A percentile compares a stretch with the other conserved stretches of the same genome.
phyloP scores from a whole-genome alignment of 2,888 invertebrate species.

The Lepidocyrtoides sp. region DNA sequence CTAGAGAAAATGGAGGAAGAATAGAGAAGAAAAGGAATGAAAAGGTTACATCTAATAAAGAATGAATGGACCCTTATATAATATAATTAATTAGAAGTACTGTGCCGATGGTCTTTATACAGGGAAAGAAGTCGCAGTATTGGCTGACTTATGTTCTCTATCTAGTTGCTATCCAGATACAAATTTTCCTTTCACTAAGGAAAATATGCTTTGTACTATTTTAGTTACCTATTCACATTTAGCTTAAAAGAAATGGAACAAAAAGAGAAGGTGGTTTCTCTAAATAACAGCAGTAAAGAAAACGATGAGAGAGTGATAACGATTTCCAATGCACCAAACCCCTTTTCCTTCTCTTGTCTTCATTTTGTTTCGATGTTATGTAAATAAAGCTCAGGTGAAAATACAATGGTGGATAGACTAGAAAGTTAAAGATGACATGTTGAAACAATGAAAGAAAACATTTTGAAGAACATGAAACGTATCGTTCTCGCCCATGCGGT shows the following conservation, averaged over 20 bases:
- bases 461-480: slow-evolving; percentile 8
- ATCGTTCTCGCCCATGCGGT: background rate
- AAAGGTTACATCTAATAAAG: slow-evolving; percentile 79
- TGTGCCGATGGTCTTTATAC: too few species aligned
- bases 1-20: slow-evolving; percentile 71
- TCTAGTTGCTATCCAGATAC: slow-evolving; percentile 57
- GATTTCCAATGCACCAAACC: background rate
- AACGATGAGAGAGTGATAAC: background rate
- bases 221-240: too few species aligned
- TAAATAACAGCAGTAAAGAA: slow-evolving; percentile 41
- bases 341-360: slow-evolving; percentile 27
- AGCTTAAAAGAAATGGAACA: slow-evolving; percentile 1
- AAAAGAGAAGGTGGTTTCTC: background rate
- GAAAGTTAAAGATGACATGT: slow-evolving; percentile 32
- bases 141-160: slow-evolving; percentile 43
- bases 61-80: slow-evolving; percentile 73
- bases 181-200: slow-evolving; percentile 2
- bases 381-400: slow-evolving; percentile 52
- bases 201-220: too few species aligned
- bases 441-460: slow-evolving; percentile 21
- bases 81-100: slow-evolving; percentile 73
- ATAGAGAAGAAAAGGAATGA: slow-evolving; percentile 60
- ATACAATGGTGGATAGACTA: background rate
- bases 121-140: too few species aligned
- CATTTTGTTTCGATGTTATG: slow-evolving; percentile 36